Base-by-base conservation (phyloP, 2,888 invertebrate genomes). In the Oscheius sp. region DNA sequence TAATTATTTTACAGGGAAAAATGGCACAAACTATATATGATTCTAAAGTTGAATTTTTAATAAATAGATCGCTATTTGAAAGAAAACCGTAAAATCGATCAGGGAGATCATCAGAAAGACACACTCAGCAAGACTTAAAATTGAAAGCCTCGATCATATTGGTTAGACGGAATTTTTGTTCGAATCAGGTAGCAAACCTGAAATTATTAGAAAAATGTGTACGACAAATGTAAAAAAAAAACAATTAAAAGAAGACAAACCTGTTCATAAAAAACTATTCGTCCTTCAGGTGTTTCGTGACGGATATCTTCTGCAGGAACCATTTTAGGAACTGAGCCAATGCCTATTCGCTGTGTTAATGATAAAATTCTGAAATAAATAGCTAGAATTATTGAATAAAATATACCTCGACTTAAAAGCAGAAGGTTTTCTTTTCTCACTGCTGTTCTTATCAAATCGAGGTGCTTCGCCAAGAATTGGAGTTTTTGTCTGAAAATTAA, bases 241-340 rank as follows among this genome's bases (percentile, higher is more conserved):
- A 12, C 42, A 12, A 42, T 42, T 42, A 42, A 12, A 42, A 42
- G 48, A 42, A 48, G 15, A 20, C 65, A 3, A 15, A 68, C 68
- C 50, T 68, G 68, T 50, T 68, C 48, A 34, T 33, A 68, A 52
- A 68, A 68, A 1, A 33, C 23, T n/a, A 31, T 45, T 20, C 68
- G 42, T 46, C 68, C 68, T 29, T 68, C 61, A 20, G 25, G 61
- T 15, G 68, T 37, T 12, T 50, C 61, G 29, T 68, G 68, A 27
- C 61, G 25, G 31, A 68, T 68, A 15, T 61, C 39, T 58, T 68
- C 68, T 20, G 68, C 68, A 6, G 68, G 50, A 25, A 61, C 27
- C 55, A 55, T 55, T 57, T 57, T 66, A 12, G 66, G 66, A 8
- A 55, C 42, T 5, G 55, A n/a, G 27, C 55, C 55, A 12, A 66